These are phyloP conservation scores for Oligia strigilis DNA, from an alignment of 2,888 invertebrate species.

Conservation along the genomic window DNA sequence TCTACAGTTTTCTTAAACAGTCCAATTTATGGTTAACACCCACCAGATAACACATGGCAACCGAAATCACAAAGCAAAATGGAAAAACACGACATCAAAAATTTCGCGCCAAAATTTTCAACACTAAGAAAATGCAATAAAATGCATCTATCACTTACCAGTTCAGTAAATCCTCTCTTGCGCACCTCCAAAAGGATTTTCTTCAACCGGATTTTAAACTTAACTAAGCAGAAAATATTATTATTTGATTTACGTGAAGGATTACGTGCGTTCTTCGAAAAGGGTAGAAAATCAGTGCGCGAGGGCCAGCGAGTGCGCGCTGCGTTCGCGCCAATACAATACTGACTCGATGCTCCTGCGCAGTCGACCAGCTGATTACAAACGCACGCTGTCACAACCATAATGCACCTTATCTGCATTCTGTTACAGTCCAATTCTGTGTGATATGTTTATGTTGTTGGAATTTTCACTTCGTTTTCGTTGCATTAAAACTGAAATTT, in stretches of 20 bases:
- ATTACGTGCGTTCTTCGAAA: slow-evolving; percentile 62
- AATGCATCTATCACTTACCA: slow-evolving; percentile 41
- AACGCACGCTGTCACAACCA: slow-evolving; percentile 61
- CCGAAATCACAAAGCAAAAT: neutral
- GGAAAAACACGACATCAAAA: neutral
- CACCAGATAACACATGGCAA: neutral
- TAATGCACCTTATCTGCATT: slow-evolving; percentile 56
- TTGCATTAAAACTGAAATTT: slow-evolving; percentile 63
- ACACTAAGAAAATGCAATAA: neutral
- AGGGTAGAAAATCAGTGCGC: slow-evolving; percentile 71
- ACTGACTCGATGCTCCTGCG: slow-evolving; percentile 79
- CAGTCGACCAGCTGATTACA: slow-evolving; percentile 78
- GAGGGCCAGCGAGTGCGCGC: slow-evolving; percentile 73
- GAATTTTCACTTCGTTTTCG: slow-evolving; percentile 65
- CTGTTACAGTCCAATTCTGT: slow-evolving; percentile 26
- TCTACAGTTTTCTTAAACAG: neutral
- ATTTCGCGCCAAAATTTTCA: slow-evolving; percentile 20
- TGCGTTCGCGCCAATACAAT: slow-evolving; percentile 81
- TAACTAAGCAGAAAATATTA: neutral
- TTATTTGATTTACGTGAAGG: slow-evolving; percentile 45
- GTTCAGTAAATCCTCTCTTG: slow-evolving; percentile 21
- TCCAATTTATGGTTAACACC: neutral
- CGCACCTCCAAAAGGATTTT: slow-evolving; percentile 1
- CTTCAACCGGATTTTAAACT: neutral
- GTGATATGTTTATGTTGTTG: slow-evolving; percentile 28